A percentile compares a stretch with the other conserved stretches of the same genome.
These are phyloP conservation scores for Halocynthia aurantium DNA, from an alignment of 23 tunicate genomes.

Conservation along the genomic window DNA sequence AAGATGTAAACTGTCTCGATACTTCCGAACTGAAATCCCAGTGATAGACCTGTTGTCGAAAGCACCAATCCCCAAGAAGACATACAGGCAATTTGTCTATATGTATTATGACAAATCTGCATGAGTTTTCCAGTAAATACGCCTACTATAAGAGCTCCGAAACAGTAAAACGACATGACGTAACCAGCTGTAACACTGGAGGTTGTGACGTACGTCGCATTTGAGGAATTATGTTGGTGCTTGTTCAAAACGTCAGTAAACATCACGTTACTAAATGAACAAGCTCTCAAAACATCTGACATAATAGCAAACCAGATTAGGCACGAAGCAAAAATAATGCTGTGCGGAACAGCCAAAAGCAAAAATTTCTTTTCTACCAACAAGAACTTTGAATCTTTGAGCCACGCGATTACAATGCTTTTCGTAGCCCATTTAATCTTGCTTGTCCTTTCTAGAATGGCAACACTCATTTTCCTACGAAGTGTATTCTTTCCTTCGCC, in stretches of 20 bases:
- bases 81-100: not conserved
- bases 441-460: not conserved
- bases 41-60: not conserved
- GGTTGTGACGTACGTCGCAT: not conserved
- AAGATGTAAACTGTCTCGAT: not conserved
- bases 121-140: not conserved
- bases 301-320: not conserved
- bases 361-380: not conserved
- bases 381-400: not conserved
- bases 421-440: not conserved
- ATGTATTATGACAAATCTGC: not conserved
- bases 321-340: not conserved
- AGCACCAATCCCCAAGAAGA: not conserved
- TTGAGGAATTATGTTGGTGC: not conserved
- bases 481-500: too few relatives aligned
- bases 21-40: not conserved
- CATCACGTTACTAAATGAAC: not conserved
- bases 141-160: not conserved
- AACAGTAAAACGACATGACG: not conserved
- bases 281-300: slow-evolving; percentile 2
- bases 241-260: not conserved
- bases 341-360: not conserved
- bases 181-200: slow-evolving; percentile 4
- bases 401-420: not conserved
- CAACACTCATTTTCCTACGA: too few relatives aligned